Conservation (phyloP, 92 coral and sea anemone species). For the Actinostola sp. region DNA sequence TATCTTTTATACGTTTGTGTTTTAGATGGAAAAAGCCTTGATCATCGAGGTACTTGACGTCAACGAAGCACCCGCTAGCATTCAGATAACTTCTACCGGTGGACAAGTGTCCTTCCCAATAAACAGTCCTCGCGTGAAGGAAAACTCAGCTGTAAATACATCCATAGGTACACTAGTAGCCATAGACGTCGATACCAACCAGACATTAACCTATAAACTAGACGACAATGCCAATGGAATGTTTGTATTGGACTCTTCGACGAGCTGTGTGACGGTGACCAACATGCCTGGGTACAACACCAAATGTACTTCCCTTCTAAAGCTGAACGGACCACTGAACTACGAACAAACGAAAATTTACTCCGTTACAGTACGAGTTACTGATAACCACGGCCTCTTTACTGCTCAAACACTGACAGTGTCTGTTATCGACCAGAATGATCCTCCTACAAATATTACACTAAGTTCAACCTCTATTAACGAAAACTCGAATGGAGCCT, state of each 20-base stretch:
- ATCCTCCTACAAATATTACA: constrained; percentile 70
- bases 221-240: constrained; percentile 74
- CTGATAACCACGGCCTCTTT: constrained; percentile 75
- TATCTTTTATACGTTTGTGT: not conserved
- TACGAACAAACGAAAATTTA: constrained; percentile 60
- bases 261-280: constrained; percentile 47
- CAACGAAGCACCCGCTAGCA: constrained; percentile 84
- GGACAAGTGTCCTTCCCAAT: constrained; percentile 73
- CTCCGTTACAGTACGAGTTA: constrained; percentile 62
- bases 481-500: constrained; percentile 73
- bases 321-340: constrained; percentile 57
- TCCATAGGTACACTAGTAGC: constrained; percentile 77
- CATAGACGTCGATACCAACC: constrained; percentile 68
- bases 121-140: constrained; percentile 67
- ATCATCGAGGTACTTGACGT: constrained; percentile 81
- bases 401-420: constrained; percentile 50
- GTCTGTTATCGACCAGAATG: constrained; percentile 63
- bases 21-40: constrained; percentile 77
- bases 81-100: constrained; percentile 67
- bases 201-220: constrained; percentile 60
- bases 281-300: constrained; percentile 63
- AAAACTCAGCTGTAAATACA: constrained; percentile 62
- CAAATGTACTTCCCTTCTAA: constrained; percentile 49
- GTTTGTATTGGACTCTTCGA: constrained; percentile 39
- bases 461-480: constrained; percentile 46